A percentile compares a stretch with the other conserved stretches of the same genome.
Evolutionary conservation across 2,113 vertebrate species (phyloP).

Genomic region (Phocoena sinus): DNA sequence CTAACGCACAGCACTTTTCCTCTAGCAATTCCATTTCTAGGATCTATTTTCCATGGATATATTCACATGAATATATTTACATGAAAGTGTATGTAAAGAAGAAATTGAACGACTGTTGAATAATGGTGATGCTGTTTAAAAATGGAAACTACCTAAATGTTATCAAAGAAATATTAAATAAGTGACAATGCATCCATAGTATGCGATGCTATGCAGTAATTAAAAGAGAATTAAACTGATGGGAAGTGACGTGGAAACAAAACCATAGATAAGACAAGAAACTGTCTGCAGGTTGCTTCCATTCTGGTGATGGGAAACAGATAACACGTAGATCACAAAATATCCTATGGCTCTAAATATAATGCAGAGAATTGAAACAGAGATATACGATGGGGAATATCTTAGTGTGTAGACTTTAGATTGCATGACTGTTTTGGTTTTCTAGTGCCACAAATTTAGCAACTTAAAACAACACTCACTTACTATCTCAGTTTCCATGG

Average conservation of each 20-base stretch:
- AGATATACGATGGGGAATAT: neutral
- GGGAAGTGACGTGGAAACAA: neutral
- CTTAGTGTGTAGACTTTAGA: neutral
- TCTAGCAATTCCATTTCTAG: neutral
- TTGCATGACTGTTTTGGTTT: neutral
- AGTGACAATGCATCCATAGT: neutral
- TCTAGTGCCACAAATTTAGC: neutral
- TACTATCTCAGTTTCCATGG: neutral
- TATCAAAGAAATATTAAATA: neutral
- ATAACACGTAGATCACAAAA: neutral
- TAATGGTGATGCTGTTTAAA: neutral
- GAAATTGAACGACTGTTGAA: neutral
- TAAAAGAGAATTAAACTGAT: neutral
- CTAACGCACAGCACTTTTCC: neutral
- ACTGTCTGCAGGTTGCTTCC: neutral
- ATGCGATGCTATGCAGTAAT: neutral
- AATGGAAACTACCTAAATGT: neutral
- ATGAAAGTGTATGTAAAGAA: neutral
- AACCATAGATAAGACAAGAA: neutral
- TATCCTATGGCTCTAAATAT: neutral
- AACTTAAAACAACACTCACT: neutral
- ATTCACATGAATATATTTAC: neutral
- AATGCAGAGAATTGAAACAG: neutral
- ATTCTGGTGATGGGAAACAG: neutral
- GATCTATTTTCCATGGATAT: neutral